Base-by-base conservation (phyloP, 1,140 invertebrate species). In the Papilio machaon region DNA sequence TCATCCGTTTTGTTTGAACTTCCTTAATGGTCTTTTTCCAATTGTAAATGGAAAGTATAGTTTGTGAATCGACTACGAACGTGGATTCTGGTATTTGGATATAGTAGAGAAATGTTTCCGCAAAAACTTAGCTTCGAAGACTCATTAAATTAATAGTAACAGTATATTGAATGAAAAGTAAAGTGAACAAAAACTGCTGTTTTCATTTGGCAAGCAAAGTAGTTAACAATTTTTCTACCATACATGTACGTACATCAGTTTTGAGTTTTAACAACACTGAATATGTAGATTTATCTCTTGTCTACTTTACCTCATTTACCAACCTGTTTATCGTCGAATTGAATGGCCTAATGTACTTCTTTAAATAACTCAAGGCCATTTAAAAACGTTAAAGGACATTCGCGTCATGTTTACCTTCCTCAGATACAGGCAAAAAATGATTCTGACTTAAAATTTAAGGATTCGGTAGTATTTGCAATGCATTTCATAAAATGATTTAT, bases 311-410 rank as follows among this genome's bases (percentile, higher is more conserved):
- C 3, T 67, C 19, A 35, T 67, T 64, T 30, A 38, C 23, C 64
- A 67, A 67, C 64, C 64, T 35, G 64, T 30, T 67, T 67, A 67
- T 15, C 64, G 64, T 67, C 13, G 30, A 67, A 67, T 67, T 67
- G 64, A 67, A 67, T 67, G 64, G 64, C 64, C 64, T 67, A 67
- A 67, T 67, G 64, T 67, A 23, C 64, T 67, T 67, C 64, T 67
- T 67, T 67, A 67, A 35, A 67, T 67, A 67, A 15, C 64, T 30
- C 64, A 67, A 67, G 64, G 64, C 13, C 64, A 67, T 30, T 67
- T 67, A 35, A 67, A 67, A 35, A 67, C 11, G 30, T 30, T 67
- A 35, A 67, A 67, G 23, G 23, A 67, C 64, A 67, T 67, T 67
- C 64, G 64, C 64, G 64, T 67, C 64, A 67, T 15, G 64, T 35